phyloP scores from a whole-genome alignment of 2,797 vertebrate genomes.

The Tiaroga cobitis region DNA sequence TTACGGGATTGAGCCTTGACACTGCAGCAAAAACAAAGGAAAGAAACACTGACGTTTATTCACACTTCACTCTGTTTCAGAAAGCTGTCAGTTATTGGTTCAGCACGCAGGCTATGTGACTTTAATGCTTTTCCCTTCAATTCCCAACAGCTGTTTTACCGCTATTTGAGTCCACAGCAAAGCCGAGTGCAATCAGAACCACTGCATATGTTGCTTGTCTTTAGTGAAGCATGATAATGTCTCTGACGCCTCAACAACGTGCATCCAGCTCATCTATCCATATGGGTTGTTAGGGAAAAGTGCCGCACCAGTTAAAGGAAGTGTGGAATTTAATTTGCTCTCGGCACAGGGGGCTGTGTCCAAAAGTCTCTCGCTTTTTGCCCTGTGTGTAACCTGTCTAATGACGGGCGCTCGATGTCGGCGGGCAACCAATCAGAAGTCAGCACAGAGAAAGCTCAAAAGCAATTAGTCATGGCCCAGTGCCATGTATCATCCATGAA shows the following conservation, averaged over 20 bases:
- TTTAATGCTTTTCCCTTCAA: slow-evolving; percentile 31
- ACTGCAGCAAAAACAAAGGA: slow-evolving; percentile 26
- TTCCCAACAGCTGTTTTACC: slow-evolving; percentile 43
- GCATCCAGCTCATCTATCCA: slow-evolving; percentile 40
- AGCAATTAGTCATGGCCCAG: slow-evolving; percentile 1
- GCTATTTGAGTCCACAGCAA: slow-evolving; percentile 34
- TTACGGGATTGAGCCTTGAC: slow-evolving; percentile 48
- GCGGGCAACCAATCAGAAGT: slow-evolving; percentile 4
- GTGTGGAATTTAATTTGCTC: slow-evolving; percentile 46
- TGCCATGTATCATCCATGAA: slow-evolving; percentile 32
- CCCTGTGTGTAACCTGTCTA: slow-evolving; percentile 5
- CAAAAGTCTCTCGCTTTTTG: background rate
- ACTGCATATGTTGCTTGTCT: slow-evolving; percentile 51
- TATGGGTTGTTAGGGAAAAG: slow-evolving; percentile 41
- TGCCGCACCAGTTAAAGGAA: slow-evolving; percentile 20
- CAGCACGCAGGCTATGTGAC: slow-evolving; percentile 23
- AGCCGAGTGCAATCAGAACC: slow-evolving; percentile 36
- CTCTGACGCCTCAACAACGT: slow-evolving; percentile 6
- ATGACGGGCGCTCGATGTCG: background rate
- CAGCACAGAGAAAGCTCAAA: slow-evolving; percentile 1
- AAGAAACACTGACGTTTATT: slow-evolving; percentile 27
- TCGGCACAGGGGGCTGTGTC: background rate
- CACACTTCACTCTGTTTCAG: background rate
- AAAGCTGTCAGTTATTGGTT: slow-evolving; percentile 1
- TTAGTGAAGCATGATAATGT: slow-evolving; percentile 42